A percentile compares a stretch with the other conserved stretches of the same genome.
These are phyloP conservation scores for Parazoanthus swiftii DNA, from an alignment of 92 coral and sea anemone species.

Conservation along the genomic window DNA sequence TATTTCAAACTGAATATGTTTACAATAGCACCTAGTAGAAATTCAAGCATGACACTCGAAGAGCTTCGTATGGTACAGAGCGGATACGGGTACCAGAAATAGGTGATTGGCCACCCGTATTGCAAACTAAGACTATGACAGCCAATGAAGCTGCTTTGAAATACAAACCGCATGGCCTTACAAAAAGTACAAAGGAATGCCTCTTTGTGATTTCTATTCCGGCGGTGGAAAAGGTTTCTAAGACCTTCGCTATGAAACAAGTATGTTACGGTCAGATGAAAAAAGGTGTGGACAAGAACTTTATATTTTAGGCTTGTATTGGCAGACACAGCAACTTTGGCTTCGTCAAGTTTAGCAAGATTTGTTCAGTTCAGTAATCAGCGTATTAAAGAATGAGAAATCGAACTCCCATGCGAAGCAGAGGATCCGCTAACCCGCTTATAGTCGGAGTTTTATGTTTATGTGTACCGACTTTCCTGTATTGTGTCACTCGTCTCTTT, in stretches of 20 bases:
- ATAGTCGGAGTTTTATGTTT: not conserved
- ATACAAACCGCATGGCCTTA: slow-evolving; percentile 1
- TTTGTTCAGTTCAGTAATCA: not conserved
- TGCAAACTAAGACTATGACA: not conserved
- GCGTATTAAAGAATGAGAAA: not conserved
- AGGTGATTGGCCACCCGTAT: slow-evolving; percentile 1
- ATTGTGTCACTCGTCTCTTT: not conserved
- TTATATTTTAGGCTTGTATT: no score
- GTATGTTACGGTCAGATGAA: not conserved
- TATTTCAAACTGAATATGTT: no score
- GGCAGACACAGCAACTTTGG: not conserved
- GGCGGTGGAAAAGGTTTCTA: not conserved
- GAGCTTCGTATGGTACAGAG: not conserved
- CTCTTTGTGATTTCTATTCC: no score
- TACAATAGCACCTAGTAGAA: no score
- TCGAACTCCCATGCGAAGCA: slow-evolving; percentile 4
- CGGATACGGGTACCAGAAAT: slow-evolving; percentile 8
- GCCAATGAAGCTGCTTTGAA: not conserved
- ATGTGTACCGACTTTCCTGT: not conserved
- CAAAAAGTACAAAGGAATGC: not conserved
- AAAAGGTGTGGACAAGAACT: not conserved
- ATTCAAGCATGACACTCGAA: no score
- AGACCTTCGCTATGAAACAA: not conserved
- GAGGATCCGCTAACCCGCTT: not conserved
- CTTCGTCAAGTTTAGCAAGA: not conserved